Evolutionary conservation across 2,113 vertebrate genomes (phyloP).

Genomic region (Aramus guarauna): DNA sequence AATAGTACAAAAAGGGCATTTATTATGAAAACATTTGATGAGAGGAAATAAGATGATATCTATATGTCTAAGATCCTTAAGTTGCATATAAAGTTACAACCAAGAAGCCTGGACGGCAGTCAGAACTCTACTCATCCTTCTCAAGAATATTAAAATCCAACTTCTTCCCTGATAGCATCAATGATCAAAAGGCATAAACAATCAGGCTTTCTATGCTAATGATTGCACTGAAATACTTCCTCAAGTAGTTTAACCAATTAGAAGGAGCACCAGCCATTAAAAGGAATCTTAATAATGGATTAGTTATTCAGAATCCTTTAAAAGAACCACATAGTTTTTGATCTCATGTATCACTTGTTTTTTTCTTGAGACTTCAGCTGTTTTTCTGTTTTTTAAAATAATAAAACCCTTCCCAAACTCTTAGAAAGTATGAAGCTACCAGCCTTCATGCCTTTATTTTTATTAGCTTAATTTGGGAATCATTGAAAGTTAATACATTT

Average conservation of each 20-base stretch:
- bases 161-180: slow-evolving; percentile 39
- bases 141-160: slow-evolving; percentile 53
- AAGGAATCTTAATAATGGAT: slow-evolving; percentile 19
- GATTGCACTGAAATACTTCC: slow-evolving; percentile 34
- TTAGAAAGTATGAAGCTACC: not conserved
- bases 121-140: slow-evolving; percentile 36
- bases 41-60: slow-evolving; percentile 63
- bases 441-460: not conserved
- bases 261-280: slow-evolving; percentile 21
- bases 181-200: slow-evolving; percentile 65
- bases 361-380: not conserved
- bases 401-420: not conserved
- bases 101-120: not conserved
- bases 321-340: not conserved
- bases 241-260: slow-evolving; percentile 48
- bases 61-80: not conserved
- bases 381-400: not conserved
- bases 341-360: not conserved
- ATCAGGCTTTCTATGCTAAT: slow-evolving; percentile 62
- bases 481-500: not conserved
- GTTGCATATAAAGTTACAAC: slow-evolving; percentile 24
- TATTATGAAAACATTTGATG: slow-evolving; percentile 48
- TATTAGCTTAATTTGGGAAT: not conserved
- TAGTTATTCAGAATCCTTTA: not conserved
- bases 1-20: slow-evolving; percentile 51